Conservation (phyloP, 2,888 invertebrate species). For the Gasteruption jaculator region DNA sequence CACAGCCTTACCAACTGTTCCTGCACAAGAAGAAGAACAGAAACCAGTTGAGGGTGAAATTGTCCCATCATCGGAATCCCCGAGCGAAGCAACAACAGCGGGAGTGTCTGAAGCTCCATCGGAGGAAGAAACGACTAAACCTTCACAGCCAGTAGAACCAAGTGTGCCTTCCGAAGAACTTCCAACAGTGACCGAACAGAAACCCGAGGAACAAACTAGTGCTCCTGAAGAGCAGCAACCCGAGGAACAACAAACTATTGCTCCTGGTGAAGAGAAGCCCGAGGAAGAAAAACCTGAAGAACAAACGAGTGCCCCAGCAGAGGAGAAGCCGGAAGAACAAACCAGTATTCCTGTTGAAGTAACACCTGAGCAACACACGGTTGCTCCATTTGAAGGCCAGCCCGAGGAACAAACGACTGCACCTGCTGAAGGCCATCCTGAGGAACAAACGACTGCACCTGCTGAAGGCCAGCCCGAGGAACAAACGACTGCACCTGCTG, state of each 20-base stretch:
- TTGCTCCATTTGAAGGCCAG: neutral
- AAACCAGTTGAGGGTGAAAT: neutral
- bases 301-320: conserved; percentile 18
- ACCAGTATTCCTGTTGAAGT: conserved; percentile 11
- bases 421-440: no score
- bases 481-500: conserved; percentile 11
- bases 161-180: no score
- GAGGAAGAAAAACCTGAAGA: conserved; percentile 19
- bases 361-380: conserved; percentile 6
- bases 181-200: no score
- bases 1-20: no score
- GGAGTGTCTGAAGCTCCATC: neutral
- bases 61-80: neutral
- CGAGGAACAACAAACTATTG: no score
- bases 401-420: conserved; percentile 10
- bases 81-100: conserved; percentile 1
- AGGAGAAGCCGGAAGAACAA: conserved; percentile 15
- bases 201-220: conserved; percentile 15
- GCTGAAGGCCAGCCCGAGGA: conserved; percentile 14
- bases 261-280: conserved; percentile 11
- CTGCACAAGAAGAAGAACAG: conserved; percentile 9
- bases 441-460: conserved; percentile 12
- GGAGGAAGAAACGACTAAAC: conserved; percentile 15
- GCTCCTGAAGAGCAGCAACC: conserved; percentile 17
- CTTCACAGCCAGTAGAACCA: conserved; percentile 14